Base-by-base conservation (phyloP, 2,888 invertebrate genomes). In the Tetrapedia diversipes region DNA sequence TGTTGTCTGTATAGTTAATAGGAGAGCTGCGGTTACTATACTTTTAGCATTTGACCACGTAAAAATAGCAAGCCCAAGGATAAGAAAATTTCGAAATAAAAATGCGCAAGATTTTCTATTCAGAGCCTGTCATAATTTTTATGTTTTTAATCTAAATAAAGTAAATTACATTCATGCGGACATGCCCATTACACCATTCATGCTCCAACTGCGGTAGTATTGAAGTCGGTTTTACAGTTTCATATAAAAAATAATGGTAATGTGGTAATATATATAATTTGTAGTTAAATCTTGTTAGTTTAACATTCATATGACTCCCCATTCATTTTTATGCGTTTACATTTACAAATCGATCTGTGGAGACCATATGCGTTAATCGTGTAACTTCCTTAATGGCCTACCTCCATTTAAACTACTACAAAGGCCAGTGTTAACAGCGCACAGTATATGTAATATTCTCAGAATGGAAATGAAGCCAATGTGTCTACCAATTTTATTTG, bases 341-440 rank as follows among this genome's bases (percentile, higher is more conserved):
- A 49, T 54, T 56, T 69, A 53, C 63, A 64, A 39, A 79, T 68
- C 47, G 51, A 65, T 81, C 66, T 29, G 39, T 72, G 45, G 34
- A 54, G 59, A 70, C 66, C 77, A 39, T 63, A 57, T 63, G 69
- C 70, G 61, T 77, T 45, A 66, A 66, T n/a, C n/a, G n/a, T 70
- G 65, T 24, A 43, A 59, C 54, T 74, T 79, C 63, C 73, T 60
- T 68, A 51, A 69, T 77, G 82, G 77, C 81, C 84, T 81, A 83
- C 80, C 68, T 78, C 68, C 74, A 69, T 71, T 83, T 76, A 80
- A 80, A 86, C 87, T 89, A 89, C 89, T 89, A 88, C 89, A 88
- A 79, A 89, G 89, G 89, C 89, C 89, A 89, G 89, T 89, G 86
- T 86, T 80, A 67, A 77, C 77, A 85, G 83, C 85, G 71, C 77